Conservation (phyloP, 2,797 vertebrate genomes). For the Crax fasciolata region DNA sequence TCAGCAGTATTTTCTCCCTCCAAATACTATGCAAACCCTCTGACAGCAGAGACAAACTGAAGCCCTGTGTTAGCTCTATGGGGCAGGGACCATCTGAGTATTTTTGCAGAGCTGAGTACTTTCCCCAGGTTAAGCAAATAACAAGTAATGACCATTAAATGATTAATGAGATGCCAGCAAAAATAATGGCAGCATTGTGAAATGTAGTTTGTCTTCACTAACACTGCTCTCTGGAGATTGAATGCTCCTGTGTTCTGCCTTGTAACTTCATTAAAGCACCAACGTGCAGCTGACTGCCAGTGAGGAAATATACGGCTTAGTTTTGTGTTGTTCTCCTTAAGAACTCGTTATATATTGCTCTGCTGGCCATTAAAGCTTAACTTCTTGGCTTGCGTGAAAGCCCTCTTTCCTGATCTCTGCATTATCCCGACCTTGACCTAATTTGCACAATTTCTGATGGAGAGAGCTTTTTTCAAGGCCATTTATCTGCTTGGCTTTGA, state of each 20-base stretch:
- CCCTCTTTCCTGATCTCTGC: not conserved
- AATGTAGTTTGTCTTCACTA: constrained; percentile 44
- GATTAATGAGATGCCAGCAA: constrained; percentile 41
- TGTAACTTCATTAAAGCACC: constrained; percentile 27
- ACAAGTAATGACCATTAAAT: not conserved
- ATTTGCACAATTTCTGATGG: not conserved
- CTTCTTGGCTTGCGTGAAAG: not conserved
- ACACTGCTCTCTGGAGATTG: constrained; percentile 2
- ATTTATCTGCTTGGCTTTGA: not conserved
- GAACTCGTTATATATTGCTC: not conserved
- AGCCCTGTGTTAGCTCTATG: not conserved
- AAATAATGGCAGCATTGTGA: constrained; percentile 30
- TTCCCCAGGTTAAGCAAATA: constrained; percentile 14
- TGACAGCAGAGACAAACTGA: not conserved
- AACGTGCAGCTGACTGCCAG: not conserved
- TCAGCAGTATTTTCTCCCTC: not conserved
- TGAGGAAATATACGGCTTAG: not conserved
- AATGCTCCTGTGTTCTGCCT: constrained; percentile 8
- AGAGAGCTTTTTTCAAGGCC: not conserved
- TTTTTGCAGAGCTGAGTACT: not conserved
- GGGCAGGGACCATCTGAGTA: not conserved
- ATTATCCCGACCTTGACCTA: not conserved
- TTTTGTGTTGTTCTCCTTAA: not conserved
- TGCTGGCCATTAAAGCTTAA: not conserved
- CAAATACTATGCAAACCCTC: not conserved